phyloP scores from a whole-genome alignment of 2,113 vertebrate genomes.

The Rhinoptilus africanus region DNA sequence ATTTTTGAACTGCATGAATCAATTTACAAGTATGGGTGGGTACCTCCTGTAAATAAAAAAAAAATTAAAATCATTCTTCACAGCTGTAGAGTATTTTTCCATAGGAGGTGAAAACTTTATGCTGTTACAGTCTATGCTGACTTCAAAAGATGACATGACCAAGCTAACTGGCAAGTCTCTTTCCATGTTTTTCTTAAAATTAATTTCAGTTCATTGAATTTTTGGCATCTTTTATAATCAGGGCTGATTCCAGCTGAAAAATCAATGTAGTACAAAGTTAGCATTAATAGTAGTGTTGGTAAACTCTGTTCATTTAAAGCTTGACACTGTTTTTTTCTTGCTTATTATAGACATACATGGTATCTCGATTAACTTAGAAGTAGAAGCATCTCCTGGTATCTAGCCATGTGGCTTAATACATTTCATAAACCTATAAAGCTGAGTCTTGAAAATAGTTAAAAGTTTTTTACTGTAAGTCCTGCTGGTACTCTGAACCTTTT shows the following conservation, averaged over 20 bases:
- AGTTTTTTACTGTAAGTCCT: neutral
- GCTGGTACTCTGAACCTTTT: neutral
- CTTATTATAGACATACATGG: fast-evolving
- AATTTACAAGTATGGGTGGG: neutral
- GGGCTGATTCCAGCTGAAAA: neutral
- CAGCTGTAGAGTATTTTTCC: neutral
- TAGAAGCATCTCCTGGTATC: neutral
- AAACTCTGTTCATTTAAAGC: neutral
- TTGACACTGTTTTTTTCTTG: neutral
- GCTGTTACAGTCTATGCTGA: neutral
- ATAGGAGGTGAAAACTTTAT: neutral
- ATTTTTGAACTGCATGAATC: neutral
- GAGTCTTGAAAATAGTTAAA: neutral
- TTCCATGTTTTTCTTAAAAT: neutral
- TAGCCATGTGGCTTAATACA: neutral
- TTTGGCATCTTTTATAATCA: neutral
- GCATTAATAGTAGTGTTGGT: neutral
- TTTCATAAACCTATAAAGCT: neutral
- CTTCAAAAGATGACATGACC: neutral
- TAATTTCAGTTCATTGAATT: neutral
- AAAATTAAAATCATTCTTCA: neutral
- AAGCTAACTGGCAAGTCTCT: neutral
- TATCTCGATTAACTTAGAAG: neutral
- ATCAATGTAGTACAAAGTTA: neutral
- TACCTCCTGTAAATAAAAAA: neutral